Base-by-base conservation (phyloP, 2,888 invertebrate species). In the Pammene fasciana region DNA sequence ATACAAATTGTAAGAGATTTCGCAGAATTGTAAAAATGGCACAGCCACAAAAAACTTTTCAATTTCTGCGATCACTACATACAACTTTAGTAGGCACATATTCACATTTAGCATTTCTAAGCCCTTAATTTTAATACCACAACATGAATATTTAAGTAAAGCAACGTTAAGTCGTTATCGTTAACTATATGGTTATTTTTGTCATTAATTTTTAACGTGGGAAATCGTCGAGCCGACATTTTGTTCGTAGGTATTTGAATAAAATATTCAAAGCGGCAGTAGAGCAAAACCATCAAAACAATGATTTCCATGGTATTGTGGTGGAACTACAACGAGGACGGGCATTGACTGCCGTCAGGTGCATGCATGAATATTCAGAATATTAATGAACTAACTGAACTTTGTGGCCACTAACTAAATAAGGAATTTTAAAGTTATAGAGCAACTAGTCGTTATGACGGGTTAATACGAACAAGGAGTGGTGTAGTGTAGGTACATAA, bases 251-350 rank as follows among this genome's bases (percentile, higher is more conserved):
- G 26, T 75, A 81, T 85, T 80, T 79, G 71, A 80, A 83, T 86
- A 85, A 84, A 84, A 81, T 86, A 87, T 87, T 82, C 86, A 74
- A 74, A 75, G 72, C 84, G 76, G 75, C 87, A 87, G 82, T 83
- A 83, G 87, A 89, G 86, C 87, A 85, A 84, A 83, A 85, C 86
- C 80, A 82, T 83, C 82, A 84, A 86, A 87, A 86, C 84, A 86
- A 80, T 78, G 78, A 77, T 80, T 77, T 72, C 74, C 74, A 70
- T 62, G 74, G 72, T 54, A 67, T 71, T 74, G 48, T 61, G 73
- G 79, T 78, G 78, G 80, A 79, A 83, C 78, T 77, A 75, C 75
- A 83, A 80, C 74, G 76, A 76, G 79, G 78, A 70, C 77, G 79
- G 79, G 68, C 79, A 75, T 72, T 79, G 77, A 73, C 72, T 73